phyloP scores from a whole-genome alignment of 2,888 invertebrate genomes.

The Diarsia rubi region DNA sequence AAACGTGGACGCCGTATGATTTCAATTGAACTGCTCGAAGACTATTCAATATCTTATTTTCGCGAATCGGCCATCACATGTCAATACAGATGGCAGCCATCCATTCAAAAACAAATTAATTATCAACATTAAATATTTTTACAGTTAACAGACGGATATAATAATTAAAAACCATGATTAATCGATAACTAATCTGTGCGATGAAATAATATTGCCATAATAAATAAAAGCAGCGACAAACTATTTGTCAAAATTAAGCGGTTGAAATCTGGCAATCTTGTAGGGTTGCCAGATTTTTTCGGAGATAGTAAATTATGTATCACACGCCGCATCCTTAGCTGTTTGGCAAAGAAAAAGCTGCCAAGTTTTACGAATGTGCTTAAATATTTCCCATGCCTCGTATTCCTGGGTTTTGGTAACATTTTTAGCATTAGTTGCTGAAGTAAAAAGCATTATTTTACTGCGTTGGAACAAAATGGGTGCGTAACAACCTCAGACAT shows the following conservation, averaged over 20 bases:
- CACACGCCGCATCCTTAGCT: constrained; percentile 55
- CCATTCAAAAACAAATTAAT: constrained; percentile 51
- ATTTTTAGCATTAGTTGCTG: constrained; percentile 35
- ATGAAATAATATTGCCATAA: constrained; percentile 64
- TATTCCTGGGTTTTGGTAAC: constrained; percentile 12
- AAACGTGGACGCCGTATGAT: background rate
- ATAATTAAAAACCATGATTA: constrained; percentile 62
- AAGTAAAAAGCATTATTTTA: background rate
- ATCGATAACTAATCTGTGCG: constrained; percentile 68
- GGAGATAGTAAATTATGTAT: constrained; percentile 63
- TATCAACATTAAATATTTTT: constrained; percentile 54
- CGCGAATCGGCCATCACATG: constrained; percentile 5
- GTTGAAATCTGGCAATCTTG: constrained; percentile 62
- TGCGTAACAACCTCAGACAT: no score
- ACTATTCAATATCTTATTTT: constrained; percentile 13
- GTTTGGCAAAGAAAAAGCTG: constrained; percentile 59
- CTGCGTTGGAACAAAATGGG: background rate
- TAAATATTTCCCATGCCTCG: constrained; percentile 53
- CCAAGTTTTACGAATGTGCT: constrained; percentile 59
- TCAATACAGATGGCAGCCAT: constrained; percentile 49
- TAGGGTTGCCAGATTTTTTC: constrained; percentile 65
- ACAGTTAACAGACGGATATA: constrained; percentile 53
- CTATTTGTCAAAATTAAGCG: constrained; percentile 74
- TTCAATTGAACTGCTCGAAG: background rate
- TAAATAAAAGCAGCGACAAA: constrained; percentile 64